A percentile compares a stretch with the other conserved stretches of the same genome.
These are phyloP conservation scores for Thermophis baileyi DNA, from an alignment of 2,113 vertebrate species.

Conservation along the genomic window DNA sequence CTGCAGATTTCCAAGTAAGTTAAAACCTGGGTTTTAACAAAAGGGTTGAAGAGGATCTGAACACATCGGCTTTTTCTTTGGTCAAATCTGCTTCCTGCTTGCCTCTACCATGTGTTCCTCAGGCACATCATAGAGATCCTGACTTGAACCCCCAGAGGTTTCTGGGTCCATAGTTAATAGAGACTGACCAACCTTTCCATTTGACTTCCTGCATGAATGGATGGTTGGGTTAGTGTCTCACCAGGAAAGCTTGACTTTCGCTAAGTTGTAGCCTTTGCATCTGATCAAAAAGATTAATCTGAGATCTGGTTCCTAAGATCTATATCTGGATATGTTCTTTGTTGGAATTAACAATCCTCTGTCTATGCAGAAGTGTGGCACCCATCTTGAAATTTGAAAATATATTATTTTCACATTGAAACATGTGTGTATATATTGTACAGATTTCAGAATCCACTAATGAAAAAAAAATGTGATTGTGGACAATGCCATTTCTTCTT, in stretches of 20 bases:
- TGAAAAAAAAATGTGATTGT: constrained; percentile 73
- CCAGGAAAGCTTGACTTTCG: neutral
- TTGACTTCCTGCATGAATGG: neutral
- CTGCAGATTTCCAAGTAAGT: neutral
- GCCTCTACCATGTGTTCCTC: neutral
- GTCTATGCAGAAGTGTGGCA: constrained; percentile 71
- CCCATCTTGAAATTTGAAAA: constrained; percentile 76
- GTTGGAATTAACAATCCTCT: constrained; percentile 69
- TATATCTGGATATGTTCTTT: neutral
- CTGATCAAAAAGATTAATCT: neutral
- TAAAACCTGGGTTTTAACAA: neutral
- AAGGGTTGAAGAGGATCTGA: neutral
- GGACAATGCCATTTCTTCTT: constrained; percentile 68
- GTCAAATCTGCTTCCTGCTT: neutral
- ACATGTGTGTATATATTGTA: constrained; percentile 84
- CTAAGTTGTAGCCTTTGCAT: neutral
- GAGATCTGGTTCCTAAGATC: neutral
- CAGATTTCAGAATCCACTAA: constrained; percentile 79
- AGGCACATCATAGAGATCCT: neutral
- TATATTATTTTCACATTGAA: constrained; percentile 84
- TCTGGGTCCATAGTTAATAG: neutral
- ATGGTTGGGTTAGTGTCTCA: neutral
- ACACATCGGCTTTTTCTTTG: neutral
- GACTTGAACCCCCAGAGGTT: neutral
- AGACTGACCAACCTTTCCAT: neutral